Evolutionary conservation across 2,888 invertebrate species (phyloP), one percentile per base, ranked within the genome.

Genomic region (Anoplius nigerrimus): DNA sequence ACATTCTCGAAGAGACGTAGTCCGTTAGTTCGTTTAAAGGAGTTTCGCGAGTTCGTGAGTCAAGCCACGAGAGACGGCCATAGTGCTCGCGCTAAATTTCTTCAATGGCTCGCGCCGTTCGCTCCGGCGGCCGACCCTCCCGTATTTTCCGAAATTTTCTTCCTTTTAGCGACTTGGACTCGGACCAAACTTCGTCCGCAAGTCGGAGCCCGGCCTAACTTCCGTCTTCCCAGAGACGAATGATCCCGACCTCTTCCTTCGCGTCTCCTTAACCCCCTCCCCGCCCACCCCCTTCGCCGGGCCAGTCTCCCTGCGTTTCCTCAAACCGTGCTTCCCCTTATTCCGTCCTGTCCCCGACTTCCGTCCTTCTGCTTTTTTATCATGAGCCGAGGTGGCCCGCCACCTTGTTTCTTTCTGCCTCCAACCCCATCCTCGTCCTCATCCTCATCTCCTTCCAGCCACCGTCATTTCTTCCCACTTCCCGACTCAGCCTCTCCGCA

Each of bases 131-230:
- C 71, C 68, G 71, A 56, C 59, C 67, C 69, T 62, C 70, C 72
- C 73, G 77, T 82, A 81, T 86, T 86, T 85, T 82, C 75, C 73
- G 75, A 83, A 85, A 86, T 82, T 82, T 82, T 77, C 82, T 82
- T 86, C 84, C 84, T 85, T 86, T 86, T 84, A 86, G 83, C 84
- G 77, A 82, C 78, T 85, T 86, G 86, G 86, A 86, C 81, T 73
- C 75, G 71, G 76, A 82, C 86, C 85, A 86, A 86, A 86, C 76
- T 86, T 85, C 74, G 81, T 81, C 79, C 70, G 71, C 72, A 66
- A 70, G 70, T 71, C 63, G 67, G 58, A 57, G 67, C 76, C 64
- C 82, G 78, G 83, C 85, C 86, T 86, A 85, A 86, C 86, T 86
- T 86, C 84, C 85, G 82, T 80, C 82, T 34, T 81, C 71, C 72